phyloP scores from a whole-genome alignment of 2,888 invertebrate genomes.

The Phengaris arion region DNA sequence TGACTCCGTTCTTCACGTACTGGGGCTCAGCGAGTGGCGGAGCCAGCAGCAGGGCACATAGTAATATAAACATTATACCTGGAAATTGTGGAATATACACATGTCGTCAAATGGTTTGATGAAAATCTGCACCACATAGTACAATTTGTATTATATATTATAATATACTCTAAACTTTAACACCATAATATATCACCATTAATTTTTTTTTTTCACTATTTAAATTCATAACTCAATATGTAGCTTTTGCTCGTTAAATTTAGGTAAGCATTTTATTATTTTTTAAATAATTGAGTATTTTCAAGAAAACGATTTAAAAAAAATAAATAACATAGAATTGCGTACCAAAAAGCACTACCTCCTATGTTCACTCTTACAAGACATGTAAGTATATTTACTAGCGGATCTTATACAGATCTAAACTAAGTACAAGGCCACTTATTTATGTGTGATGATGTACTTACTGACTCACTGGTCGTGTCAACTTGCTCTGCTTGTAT shows the following conservation, averaged over 20 bases:
- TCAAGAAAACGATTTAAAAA: neutral
- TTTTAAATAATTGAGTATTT: neutral
- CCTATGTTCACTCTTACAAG: neutral
- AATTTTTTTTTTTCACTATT: neutral
- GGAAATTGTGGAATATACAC: neutral
- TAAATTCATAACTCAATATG: no score
- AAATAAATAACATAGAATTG: neutral
- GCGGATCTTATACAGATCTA: slow-evolving; percentile 14
- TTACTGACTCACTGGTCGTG: slow-evolving; percentile 35
- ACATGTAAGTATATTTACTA: slow-evolving; percentile 9
- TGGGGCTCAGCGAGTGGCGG: slow-evolving; percentile 44
- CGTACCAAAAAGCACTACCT: slow-evolving; percentile 18
- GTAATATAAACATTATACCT: slow-evolving; percentile 35
- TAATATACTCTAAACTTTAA: no score
- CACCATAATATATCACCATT: neutral
- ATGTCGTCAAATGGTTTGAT: neutral
- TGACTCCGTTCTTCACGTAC: slow-evolving; percentile 49
- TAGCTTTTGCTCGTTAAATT: no score
- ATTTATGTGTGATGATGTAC: slow-evolving; percentile 31
- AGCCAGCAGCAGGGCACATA: slow-evolving; percentile 43
- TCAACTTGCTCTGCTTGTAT: slow-evolving; percentile 38
- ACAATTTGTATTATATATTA: no score
- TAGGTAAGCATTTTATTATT: no score
- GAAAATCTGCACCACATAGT: neutral
- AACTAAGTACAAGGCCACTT: slow-evolving; percentile 19